A percentile compares a stretch with the other conserved stretches of the same genome.
Evolutionary conservation across 2,113 vertebrate genomes (phyloP).

Genomic region (Pithys albifrons): DNA sequence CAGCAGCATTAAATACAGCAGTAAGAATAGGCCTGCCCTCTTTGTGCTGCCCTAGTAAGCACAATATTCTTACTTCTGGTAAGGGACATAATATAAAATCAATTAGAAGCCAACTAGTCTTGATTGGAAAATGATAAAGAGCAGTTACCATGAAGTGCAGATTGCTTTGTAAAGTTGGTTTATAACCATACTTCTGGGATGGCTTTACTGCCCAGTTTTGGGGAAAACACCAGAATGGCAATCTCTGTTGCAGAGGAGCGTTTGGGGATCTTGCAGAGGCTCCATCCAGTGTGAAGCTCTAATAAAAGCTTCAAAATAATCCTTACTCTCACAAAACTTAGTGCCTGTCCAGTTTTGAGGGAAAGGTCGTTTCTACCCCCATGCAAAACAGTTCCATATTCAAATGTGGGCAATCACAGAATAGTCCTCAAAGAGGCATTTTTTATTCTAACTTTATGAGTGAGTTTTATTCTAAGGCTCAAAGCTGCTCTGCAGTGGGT

Average conservation of each 20-base stretch:
- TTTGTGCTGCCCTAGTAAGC: constrained; percentile 72
- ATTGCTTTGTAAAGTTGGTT: constrained; percentile 1
- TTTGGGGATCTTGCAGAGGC: not conserved
- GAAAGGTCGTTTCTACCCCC: not conserved
- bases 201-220: not conserved
- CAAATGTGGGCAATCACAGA: not conserved
- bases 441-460: not conserved
- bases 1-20: constrained; percentile 83
- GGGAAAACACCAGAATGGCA: not conserved
- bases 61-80: constrained; percentile 72
- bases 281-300: not conserved
- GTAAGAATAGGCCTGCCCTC: constrained; percentile 78
- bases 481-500: not conserved
- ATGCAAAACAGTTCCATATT: not conserved
- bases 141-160: constrained; percentile 35
- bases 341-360: not conserved
- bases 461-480: not conserved
- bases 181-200: not conserved
- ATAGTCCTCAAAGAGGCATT: not conserved
- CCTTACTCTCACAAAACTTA: not conserved
- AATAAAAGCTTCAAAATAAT: not conserved
- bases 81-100: constrained; percentile 71
- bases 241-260: not conserved
- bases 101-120: constrained; percentile 67
- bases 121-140: constrained; percentile 69